Percentiles rank a stretch among this genome's conserved stretches.
Evolutionary conservation across 2,888 invertebrate species (phyloP).

Genomic region (Pristionchus exspectatus): DNA sequence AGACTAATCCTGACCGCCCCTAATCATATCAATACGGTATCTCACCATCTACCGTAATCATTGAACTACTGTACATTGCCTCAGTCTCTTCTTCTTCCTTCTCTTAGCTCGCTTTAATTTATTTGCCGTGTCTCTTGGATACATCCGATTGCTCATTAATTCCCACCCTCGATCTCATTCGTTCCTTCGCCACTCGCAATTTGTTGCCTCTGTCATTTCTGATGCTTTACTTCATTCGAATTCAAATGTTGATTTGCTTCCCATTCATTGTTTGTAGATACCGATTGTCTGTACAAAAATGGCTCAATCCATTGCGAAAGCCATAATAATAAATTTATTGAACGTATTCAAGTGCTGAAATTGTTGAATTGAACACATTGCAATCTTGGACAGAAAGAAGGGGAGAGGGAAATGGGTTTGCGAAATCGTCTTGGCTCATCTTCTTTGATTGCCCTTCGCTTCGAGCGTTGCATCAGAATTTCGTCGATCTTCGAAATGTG

Average conservation of each 20-base stretch:
- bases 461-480: constrained; percentile 7
- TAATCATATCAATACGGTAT: constrained; percentile 37
- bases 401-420: constrained; percentile 23
- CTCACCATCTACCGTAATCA: constrained; percentile 6
- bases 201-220: background rate
- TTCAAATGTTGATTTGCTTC: background rate
- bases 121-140: background rate
- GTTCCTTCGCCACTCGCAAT: background rate
- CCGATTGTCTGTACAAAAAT: constrained; percentile 15
- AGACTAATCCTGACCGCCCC: background rate
- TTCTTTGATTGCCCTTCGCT: constrained; percentile 2
- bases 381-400: background rate
- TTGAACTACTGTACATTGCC: constrained; percentile 34
- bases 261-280: constrained; percentile 4
- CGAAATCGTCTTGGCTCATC: constrained; percentile 9
- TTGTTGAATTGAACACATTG: background rate
- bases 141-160: background rate
- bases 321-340: constrained; percentile 21
- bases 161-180: constrained; percentile 10
- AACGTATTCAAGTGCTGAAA: background rate
- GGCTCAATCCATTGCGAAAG: background rate
- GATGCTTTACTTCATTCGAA: constrained; percentile 6
- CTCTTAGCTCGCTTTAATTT: constrained; percentile 25
- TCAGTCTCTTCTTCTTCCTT: constrained; percentile 7
- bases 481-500: background rate